phyloP scores from a whole-genome alignment of 2,888 invertebrate genomes.

The Euplagia quadripunctaria region DNA sequence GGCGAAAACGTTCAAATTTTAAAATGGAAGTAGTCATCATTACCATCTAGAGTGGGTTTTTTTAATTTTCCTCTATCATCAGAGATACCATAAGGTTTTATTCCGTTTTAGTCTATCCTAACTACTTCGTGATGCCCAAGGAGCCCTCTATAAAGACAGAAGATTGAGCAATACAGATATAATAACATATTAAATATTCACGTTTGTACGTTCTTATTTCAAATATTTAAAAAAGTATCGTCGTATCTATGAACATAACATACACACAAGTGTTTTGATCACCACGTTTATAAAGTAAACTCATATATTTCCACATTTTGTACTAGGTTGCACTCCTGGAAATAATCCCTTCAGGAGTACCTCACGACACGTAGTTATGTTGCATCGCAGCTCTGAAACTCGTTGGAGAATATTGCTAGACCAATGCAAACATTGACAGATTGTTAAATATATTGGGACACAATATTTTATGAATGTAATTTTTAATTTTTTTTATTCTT shows the following conservation, averaged over 20 bases:
- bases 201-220: too few relatives aligned
- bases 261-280: constrained; percentile 16
- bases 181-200: too few relatives aligned
- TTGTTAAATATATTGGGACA: neutral
- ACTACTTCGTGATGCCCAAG: too few relatives aligned
- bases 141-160: too few relatives aligned
- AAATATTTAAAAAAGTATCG: too few relatives aligned
- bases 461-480: neutral
- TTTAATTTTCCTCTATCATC: too few relatives aligned
- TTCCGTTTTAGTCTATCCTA: too few relatives aligned
- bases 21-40: too few relatives aligned
- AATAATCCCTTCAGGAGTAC: constrained; percentile 6
- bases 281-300: neutral
- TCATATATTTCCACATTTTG: neutral
- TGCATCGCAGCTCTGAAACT: neutral
- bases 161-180: too few relatives aligned
- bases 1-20: too few relatives aligned
- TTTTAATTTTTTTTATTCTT: neutral
- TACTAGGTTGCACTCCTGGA: neutral
- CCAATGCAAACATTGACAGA: constrained; percentile 8
- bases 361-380: constrained; percentile 17
- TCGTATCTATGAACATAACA: neutral
- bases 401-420: constrained; percentile 8
- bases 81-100: too few relatives aligned
- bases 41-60: too few relatives aligned